Conservation (phyloP, 2,888 invertebrate genomes). For the Zeuzera pyrina region DNA sequence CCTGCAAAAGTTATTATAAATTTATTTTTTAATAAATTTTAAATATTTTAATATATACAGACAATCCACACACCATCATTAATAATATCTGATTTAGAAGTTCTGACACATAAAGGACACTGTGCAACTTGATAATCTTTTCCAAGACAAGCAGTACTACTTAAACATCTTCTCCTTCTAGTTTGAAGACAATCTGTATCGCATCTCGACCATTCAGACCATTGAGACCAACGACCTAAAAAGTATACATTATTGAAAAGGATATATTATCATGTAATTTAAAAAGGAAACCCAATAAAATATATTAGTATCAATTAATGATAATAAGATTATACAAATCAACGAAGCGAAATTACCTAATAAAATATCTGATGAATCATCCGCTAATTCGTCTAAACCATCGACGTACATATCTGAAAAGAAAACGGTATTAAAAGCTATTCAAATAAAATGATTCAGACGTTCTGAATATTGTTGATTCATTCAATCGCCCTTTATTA, state of each 20-base stretch:
- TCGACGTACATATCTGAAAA: slow-evolving; percentile 52
- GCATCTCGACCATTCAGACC: slow-evolving; percentile 95
- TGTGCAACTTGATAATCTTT: slow-evolving; percentile 56
- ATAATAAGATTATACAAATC: neutral
- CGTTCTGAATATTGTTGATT: no score
- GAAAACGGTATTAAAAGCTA: neutral
- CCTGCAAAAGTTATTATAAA: slow-evolving; percentile 32
- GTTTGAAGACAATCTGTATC: slow-evolving; percentile 90
- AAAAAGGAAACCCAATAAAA: neutral
- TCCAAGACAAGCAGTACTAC: slow-evolving; percentile 46
- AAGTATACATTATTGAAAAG: neutral
- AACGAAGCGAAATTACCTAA: slow-evolving; percentile 27
- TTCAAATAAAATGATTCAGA: neutral
- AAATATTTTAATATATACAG: neutral
- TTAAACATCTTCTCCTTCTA: slow-evolving; percentile 82
- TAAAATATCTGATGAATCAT: slow-evolving; percentile 54
- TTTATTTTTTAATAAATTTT: neutral
- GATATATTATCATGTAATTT: neutral
- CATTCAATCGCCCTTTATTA: no score
- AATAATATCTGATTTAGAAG: slow-evolving; percentile 50
- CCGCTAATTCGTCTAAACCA: slow-evolving; percentile 52
- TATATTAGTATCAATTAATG: neutral
- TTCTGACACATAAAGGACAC: slow-evolving; percentile 56
- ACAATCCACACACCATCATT: slow-evolving; percentile 39
- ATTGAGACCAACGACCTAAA: slow-evolving; percentile 85